phyloP scores from a whole-genome alignment of 2,113 vertebrate genomes.

The Nansenia antarctica region DNA sequence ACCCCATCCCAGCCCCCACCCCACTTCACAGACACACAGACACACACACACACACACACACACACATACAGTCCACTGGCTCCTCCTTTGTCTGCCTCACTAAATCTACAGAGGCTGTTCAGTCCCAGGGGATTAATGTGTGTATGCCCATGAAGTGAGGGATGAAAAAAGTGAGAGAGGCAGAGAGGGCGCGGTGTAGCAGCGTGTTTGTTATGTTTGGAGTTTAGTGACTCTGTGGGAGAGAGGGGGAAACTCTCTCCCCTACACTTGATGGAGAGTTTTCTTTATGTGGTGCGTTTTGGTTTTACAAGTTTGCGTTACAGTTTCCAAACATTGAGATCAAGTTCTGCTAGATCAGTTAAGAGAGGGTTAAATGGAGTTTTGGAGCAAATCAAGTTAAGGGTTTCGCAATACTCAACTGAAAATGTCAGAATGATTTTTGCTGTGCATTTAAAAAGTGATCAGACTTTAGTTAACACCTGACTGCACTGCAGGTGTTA shows the following conservation, averaged over 20 bases:
- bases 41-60: constrained; percentile 25
- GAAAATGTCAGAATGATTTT: constrained; percentile 46
- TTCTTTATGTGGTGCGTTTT: neutral
- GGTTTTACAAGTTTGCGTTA: neutral
- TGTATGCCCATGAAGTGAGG: constrained; percentile 52
- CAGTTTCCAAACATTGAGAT: constrained; percentile 1
- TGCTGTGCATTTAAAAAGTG: constrained; percentile 40
- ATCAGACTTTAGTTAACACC: constrained; percentile 14
- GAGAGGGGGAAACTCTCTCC: neutral
- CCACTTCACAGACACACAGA: constrained; percentile 7
- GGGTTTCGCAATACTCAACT: constrained; percentile 18
- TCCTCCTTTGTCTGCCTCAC: constrained; percentile 65
- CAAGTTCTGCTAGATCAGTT: neutral
- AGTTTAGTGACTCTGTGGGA: constrained; percentile 40
- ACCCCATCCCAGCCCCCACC: neutral
- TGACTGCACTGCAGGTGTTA: constrained; percentile 60
- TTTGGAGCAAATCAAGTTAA: constrained; percentile 18
- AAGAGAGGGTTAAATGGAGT: neutral
- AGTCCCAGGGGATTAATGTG: constrained; percentile 64
- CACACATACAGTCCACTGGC: constrained; percentile 30
- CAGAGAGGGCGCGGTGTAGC: constrained; percentile 12
- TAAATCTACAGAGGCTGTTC: constrained; percentile 59
- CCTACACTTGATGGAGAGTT: neutral
- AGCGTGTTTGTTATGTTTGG: constrained; percentile 43
- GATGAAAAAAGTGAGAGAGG: constrained; percentile 35